Evolutionary conservation across 2,113 vertebrate species (phyloP), one percentile per base, ranked within the genome.

Genomic region (Chamaea fasciata): DNA sequence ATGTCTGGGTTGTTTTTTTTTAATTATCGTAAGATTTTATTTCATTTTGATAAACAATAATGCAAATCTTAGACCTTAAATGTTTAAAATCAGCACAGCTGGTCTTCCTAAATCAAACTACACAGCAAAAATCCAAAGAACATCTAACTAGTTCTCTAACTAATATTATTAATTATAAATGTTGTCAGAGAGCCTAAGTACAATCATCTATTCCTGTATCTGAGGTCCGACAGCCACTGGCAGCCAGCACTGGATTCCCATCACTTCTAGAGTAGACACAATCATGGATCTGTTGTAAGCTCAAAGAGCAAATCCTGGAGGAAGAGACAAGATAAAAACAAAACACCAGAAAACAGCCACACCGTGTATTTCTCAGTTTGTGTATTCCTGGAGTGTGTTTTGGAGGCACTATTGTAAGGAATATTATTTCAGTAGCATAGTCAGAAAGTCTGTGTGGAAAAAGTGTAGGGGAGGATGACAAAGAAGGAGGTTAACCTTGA

Each of bases 221-320:
- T 56, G 28, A 84, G 50, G 4, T 56, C 49, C 71, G 24, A 26
- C 10, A 75, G 59, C 13, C 50, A 19, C 41, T 55, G 56, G 23
- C 56, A 70, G 37, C 6, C 44, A 50, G 13, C 23, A 21, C 31
- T 42, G 31, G 21, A 33, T 70, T 82, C 24, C 11, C 42, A 39
- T 11, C 13, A 21, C 21, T 35, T 64, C 64, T 20, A 65, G 31
- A 56, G 14, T 2, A 62, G 56, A n/a, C 27, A 49, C 19, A 68
- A 31, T 35, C 39, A 44, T 2, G 2, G 21, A 56, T 5, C 47
- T 53, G 27, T 46, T 6, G 0, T 27, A 37, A 21, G 5, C 13
- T 88, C n/a, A 5, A 1, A 73, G 26, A 64, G 16, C 21, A 75
- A 62, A 79, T n/a, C 5, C 12, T 20, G 12, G 7, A 10, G 10